A percentile compares a stretch with the other conserved stretches of the same genome.
Conservation (phyloP, 2,888 invertebrate species). For the Latrodectus elegans region DNA sequence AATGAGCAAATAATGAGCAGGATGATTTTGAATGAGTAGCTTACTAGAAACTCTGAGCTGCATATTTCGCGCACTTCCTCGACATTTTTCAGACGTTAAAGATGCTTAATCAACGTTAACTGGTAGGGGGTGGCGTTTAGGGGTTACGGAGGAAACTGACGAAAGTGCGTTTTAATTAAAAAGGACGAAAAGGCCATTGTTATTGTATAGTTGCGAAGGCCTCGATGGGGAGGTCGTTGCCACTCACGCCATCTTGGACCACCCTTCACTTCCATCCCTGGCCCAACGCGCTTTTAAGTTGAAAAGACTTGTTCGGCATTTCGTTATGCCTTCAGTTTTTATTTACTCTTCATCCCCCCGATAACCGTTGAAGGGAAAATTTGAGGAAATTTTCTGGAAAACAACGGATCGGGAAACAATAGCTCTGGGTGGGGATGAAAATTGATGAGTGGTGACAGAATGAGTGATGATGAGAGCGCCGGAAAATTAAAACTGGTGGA, state of each 20-base stretch:
- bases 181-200: conserved; percentile 1
- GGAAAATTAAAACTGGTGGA: conserved; percentile 54
- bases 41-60: neutral
- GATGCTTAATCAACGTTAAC: conserved; percentile 51
- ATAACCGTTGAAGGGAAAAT: conserved; percentile 13
- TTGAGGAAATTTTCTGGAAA: conserved; percentile 22
- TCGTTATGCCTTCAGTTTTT: neutral
- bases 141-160: neutral
- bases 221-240: neutral
- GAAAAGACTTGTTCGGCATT: conserved; percentile 7
- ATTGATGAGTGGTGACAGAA: conserved; percentile 65
- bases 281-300: neutral
- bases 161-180: neutral
- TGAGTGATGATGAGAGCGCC: conserved; percentile 49
- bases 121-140: conserved; percentile 28
- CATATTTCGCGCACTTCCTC: neutral
- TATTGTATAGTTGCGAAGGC: neutral
- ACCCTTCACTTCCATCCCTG: neutral
- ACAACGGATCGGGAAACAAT: conserved; percentile 64
- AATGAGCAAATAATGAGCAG: neutral
- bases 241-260: neutral
- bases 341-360: neutral
- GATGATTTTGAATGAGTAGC: neutral
- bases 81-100: conserved; percentile 6
- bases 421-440: conserved; percentile 38